Evolutionary conservation across 2,888 invertebrate genomes (phyloP), one percentile per base, ranked within the genome.

Genomic region (Fragum sueziense): DNA sequence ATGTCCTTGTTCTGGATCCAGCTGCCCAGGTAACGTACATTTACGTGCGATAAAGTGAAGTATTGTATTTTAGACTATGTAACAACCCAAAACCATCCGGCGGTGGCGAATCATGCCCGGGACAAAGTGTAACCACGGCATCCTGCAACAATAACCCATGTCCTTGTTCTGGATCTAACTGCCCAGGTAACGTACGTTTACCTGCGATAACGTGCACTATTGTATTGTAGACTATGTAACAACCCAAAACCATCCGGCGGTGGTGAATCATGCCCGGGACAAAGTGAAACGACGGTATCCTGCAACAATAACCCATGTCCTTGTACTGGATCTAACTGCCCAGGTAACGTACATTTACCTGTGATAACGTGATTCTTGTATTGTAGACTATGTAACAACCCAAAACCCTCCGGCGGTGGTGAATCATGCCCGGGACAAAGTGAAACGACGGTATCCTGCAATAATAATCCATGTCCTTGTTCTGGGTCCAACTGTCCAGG

Each of bases 171-270:
- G 71, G 71, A 2, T 51, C 62, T 3, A 41, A 17, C 1, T 72
- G 72, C 51, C 62, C 72, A n/a, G 72, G 72, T 72, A 62, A 0
- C 37, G n/a, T n/a, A n/a, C n/a, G n/a, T n/a, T n/a, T n/a, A n/a
- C n/a, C n/a, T n/a, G n/a, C n/a, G n/a, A n/a, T n/a, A n/a, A n/a
- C n/a, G 11, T 41, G 17, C n/a, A 41, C n/a, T n/a, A n/a, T n/a
- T n/a, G n/a, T n/a, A n/a, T n/a, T n/a, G n/a, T n/a, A 79, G 80
- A 51, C 51, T 37, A 34, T 81, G 81, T 70, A 70, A 74, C 68
- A 71, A 73, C 17, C 81, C 81, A 11, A 27, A 20, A 27, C 81
- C 81, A 33, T 70, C 81, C 14, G 70, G 70, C 37, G 81, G 81
- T 25, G 81, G 81, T 31, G 59, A 68, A 22, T 9, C 20, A 22